Percentiles rank a stretch among this genome's conserved stretches.
Evolutionary conservation across 2,888 invertebrate species (phyloP).

Genomic region (Noctua fimbriata): DNA sequence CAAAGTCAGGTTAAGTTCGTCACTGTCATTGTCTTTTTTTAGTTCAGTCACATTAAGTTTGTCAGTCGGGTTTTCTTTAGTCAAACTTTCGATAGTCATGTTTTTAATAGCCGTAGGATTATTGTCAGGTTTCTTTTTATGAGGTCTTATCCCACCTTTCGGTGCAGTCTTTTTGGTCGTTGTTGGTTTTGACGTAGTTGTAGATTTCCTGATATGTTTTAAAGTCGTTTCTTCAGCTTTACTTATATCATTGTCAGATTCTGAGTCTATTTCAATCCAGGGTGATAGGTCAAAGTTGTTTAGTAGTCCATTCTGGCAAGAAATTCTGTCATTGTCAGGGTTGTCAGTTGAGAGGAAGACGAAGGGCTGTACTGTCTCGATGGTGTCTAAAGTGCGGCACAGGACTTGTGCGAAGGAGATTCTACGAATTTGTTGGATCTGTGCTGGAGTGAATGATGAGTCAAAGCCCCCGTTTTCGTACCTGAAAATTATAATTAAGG

Average conservation of each 20-base stretch:
- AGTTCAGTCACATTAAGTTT: slow-evolving; percentile 65
- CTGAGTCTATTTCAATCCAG: slow-evolving; percentile 90
- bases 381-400: slow-evolving; percentile 92
- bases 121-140: slow-evolving; percentile 67
- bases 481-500: slow-evolving; percentile 76
- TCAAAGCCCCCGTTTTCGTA: slow-evolving; percentile 95
- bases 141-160: slow-evolving; percentile 64
- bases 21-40: slow-evolving; percentile 64
- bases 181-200: slow-evolving; percentile 68
- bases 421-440: slow-evolving; percentile 93
- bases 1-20: slow-evolving; percentile 68
- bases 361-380: slow-evolving; percentile 93
- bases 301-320: slow-evolving; percentile 89
- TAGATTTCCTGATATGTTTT: slow-evolving; percentile 72
- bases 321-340: slow-evolving; percentile 90
- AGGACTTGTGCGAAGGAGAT: slow-evolving; percentile 93
- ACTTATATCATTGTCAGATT: slow-evolving; percentile 82
- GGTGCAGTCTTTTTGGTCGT: slow-evolving; percentile 73
- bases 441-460: slow-evolving; percentile 94
- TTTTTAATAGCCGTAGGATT: slow-evolving; percentile 70
- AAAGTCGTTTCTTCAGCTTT: slow-evolving; percentile 80
- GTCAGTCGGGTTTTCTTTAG: slow-evolving; percentile 61
- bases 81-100: slow-evolving; percentile 68
- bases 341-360: slow-evolving; percentile 92
- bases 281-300: slow-evolving; percentile 91